Base-by-base conservation (phyloP, 92 coral and sea anemone genomes). In the Porites evermanni region DNA sequence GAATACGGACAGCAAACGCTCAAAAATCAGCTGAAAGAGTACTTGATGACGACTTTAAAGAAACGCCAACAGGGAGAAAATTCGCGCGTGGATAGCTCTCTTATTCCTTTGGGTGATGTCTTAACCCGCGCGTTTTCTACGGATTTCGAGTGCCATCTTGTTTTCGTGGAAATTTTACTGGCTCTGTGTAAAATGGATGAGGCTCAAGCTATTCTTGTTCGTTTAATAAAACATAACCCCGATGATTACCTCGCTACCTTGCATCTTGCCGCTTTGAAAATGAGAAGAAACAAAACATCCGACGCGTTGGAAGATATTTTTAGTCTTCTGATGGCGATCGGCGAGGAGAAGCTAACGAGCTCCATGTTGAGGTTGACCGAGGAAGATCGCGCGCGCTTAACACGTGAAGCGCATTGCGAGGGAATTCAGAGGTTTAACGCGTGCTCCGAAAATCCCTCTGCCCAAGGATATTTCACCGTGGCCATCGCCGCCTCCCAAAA, bases 181-280 rank as follows among this genome's bases (percentile, higher is more conserved):
- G 74, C 92, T 47, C 53, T 91, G 64, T 75, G 88, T 71, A 95
- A 91, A 80, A 58, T 83, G 47, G 98, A 96, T 69, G 98, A 95
- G 71, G 98, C 98, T 50, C 98, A 93, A 66, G 94, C 98, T 44
- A 92, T 96, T 67, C 90, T 96, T 12, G 87, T 93, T 19, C 92
- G 98, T 10, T 86, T 94, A 66, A 80, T 95, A 51, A 88, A 87
- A 72, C 88, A 81, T 68, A 86, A 90, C 63, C 98, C 98, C 17
- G 89, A 87, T 73, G 94, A 92, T 38, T 90, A 83, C 61, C 80
- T 93, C 53, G 93, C 94, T 32, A 81, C 79, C 17, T 84, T 96
- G 9, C 93, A 94, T 69, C 94, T 95, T 53, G 96, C 98, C 17
- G 90, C 95, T 50, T 94, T 96, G 59, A 91, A 92, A 80, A 72